These are phyloP conservation scores for Sarcophaga subvicina DNA, from an alignment of 2,888 invertebrate species.

Conservation along the genomic window DNA sequence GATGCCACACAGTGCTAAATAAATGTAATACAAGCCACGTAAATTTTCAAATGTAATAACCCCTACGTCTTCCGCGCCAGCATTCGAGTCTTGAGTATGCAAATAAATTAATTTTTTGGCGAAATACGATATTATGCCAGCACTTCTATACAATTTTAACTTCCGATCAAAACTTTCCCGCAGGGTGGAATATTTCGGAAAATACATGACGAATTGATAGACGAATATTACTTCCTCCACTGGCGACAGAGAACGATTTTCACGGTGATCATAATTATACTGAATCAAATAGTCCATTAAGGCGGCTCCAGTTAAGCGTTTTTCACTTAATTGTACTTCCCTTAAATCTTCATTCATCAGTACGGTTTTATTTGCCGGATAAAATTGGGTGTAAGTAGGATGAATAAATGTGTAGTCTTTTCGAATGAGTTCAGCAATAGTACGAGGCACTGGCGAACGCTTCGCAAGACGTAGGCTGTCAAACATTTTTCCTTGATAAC, in stretches of 20 bases:
- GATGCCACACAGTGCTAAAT: conserved; percentile 33
- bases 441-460: conserved; percentile 70
- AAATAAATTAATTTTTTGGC: conserved; percentile 27
- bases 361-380: conserved; percentile 72
- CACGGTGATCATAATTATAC: conserved; percentile 71
- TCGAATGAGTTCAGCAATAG: conserved; percentile 68
- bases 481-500: conserved; percentile 78
- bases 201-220: conserved; percentile 74
- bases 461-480: conserved; percentile 73
- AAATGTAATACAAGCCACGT: conserved; percentile 62
- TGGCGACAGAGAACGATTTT: conserved; percentile 71
- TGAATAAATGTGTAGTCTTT: conserved; percentile 72
- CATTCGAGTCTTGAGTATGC: conserved; percentile 35
- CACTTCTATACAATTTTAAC: conserved; percentile 71
- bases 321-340: conserved; percentile 43
- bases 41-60: conserved; percentile 56
- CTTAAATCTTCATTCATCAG: conserved; percentile 43
- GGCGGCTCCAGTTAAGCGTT: conserved; percentile 68
- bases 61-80: not conserved
- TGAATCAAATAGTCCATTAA: conserved; percentile 71
- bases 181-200: conserved; percentile 73
- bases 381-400: conserved; percentile 70
- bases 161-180: conserved; percentile 72
- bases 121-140: conserved; percentile 71
- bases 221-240: conserved; percentile 74